A percentile compares a stretch with the other conserved stretches of the same genome.
Evolutionary conservation across 2,113 vertebrate genomes (phyloP).

Genomic region (Dolichotis patagonum): DNA sequence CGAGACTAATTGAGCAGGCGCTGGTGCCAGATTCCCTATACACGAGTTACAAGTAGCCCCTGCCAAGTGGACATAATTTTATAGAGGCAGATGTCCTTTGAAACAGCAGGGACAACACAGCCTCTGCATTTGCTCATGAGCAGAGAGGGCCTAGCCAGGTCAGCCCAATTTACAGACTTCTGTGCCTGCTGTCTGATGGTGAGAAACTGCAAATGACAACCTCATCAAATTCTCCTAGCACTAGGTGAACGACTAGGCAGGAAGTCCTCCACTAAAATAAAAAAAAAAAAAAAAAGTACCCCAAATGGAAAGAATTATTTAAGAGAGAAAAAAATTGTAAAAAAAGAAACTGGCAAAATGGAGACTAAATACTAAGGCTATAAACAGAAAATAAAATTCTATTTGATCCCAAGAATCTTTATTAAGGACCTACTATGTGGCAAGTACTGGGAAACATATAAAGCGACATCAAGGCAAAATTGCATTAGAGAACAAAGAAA

Average conservation of each 20-base stretch:
- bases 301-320: background rate
- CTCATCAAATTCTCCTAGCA: background rate
- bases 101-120: slow-evolving; percentile 16
- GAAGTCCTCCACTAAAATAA: background rate
- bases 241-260: background rate
- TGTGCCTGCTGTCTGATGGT: background rate
- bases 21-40: slow-evolving; percentile 25
- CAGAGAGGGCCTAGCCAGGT: background rate
- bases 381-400: slow-evolving; percentile 39
- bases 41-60: background rate
- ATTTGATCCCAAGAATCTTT: background rate
- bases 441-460: background rate
- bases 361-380: slow-evolving; percentile 1
- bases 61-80: slow-evolving; percentile 43
- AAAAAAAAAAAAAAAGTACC: background rate
- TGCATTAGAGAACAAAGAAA: slow-evolving; percentile 42
- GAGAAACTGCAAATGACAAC: background rate
- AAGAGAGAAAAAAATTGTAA: background rate
- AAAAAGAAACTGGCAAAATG: slow-evolving; percentile 1
- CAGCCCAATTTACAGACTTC: background rate
- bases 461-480: slow-evolving; percentile 17
- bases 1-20: slow-evolving; percentile 45
- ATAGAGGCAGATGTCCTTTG: background rate
- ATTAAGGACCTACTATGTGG: background rate
- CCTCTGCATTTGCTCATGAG: background rate